Conservation (phyloP, 1,140 invertebrate species). For the Tetramorium alpestre region DNA sequence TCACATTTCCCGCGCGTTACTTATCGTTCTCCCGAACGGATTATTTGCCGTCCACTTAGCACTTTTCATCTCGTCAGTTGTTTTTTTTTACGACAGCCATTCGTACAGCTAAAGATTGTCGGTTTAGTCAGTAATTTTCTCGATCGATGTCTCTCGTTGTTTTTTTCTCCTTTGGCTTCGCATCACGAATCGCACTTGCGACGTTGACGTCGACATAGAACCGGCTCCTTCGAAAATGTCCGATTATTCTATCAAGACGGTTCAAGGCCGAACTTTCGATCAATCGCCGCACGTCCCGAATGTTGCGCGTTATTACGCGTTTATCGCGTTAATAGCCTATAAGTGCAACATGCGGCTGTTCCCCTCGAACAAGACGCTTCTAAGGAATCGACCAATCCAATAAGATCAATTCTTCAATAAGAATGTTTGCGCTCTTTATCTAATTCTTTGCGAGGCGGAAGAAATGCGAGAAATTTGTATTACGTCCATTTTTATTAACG, state of each 20-base stretch:
- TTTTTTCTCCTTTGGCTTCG: background rate
- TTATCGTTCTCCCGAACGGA: background rate
- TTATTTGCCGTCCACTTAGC: conserved; percentile 19
- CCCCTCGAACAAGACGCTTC: background rate
- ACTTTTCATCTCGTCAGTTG: conserved; percentile 3
- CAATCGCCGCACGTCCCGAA: conserved; percentile 46
- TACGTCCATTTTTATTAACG: no score
- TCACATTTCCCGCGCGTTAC: background rate
- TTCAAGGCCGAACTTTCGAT: conserved; percentile 62
- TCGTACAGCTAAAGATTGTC: conserved; percentile 21
- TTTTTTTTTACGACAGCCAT: conserved; percentile 18
- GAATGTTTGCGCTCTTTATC: background rate
- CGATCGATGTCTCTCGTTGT: background rate
- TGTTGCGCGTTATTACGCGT: conserved; percentile 43
- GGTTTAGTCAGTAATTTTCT: conserved; percentile 45
- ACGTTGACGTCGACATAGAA: conserved; percentile 32
- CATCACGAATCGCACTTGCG: conserved; percentile 17
- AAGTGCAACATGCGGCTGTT: background rate
- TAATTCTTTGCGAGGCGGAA: background rate
- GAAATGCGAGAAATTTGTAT: background rate
- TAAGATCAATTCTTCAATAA: background rate
- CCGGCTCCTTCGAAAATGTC: conserved; percentile 50
- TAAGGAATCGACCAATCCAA: background rate
- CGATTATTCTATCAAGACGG: conserved; percentile 55
- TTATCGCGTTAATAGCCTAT: conserved; percentile 25